A percentile compares a stretch with the other conserved stretches of the same genome.
phyloP scores from a whole-genome alignment of 2,888 invertebrate genomes.

The Furcula furcula region DNA sequence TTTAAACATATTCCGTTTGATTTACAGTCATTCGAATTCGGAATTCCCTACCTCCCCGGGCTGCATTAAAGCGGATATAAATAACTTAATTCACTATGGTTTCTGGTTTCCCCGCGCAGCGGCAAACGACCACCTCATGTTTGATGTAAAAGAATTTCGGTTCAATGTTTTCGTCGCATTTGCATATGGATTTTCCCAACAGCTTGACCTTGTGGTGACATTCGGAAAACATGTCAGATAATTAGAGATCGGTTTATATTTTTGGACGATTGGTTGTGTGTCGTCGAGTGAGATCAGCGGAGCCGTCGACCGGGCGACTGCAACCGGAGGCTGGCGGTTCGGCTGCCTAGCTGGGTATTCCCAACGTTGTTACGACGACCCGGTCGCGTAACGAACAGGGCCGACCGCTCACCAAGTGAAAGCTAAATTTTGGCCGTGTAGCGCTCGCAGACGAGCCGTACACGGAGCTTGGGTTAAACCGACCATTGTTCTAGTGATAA shows the following conservation, averaged over 20 bases:
- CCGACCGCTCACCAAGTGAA: constrained; percentile 49
- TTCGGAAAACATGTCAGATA: constrained; percentile 28
- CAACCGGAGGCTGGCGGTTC: constrained; percentile 28
- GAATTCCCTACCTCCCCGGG: constrained; percentile 42
- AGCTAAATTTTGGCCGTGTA: constrained; percentile 40
- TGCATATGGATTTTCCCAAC: constrained; percentile 58
- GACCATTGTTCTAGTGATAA: constrained; percentile 31
- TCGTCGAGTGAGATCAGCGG: constrained; percentile 10
- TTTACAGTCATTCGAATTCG: constrained; percentile 24
- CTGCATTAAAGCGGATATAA: constrained; percentile 45
- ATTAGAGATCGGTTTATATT: constrained; percentile 12
- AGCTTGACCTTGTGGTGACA: constrained; percentile 35
- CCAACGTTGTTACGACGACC: constrained; percentile 41
- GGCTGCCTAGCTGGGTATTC: constrained; percentile 51
- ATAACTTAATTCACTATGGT: constrained; percentile 33
- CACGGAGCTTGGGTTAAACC: constrained; percentile 45
- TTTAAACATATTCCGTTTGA: constrained; percentile 7
- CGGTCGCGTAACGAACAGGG: constrained; percentile 41
- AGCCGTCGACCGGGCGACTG: constrained; percentile 17
- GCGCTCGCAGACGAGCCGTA: constrained; percentile 18
- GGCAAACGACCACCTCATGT: constrained; percentile 21
- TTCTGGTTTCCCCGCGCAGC: constrained; percentile 49
- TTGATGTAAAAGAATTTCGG: constrained; percentile 41
- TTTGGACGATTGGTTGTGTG: constrained; percentile 8
- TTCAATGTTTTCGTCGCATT: constrained; percentile 37